Evolutionary conservation across 2,888 invertebrate genomes (phyloP), one percentile per base, ranked within the genome.

Genomic region (Drosophila mettleri): DNA sequence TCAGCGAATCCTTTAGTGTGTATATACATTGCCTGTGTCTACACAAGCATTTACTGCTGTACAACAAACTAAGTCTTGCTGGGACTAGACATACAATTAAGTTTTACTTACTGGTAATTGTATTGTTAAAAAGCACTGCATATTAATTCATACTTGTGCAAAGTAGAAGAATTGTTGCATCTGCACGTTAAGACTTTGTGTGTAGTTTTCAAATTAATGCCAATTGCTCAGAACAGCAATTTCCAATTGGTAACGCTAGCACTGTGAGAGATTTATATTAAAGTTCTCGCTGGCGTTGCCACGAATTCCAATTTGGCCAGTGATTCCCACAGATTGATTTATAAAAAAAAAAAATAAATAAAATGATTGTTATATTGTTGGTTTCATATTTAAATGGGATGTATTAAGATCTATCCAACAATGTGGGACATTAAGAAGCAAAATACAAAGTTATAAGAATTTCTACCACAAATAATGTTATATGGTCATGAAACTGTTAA

Each of bases 191-290:
- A 69, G 48, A 74, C 66, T 72, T 75, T 86, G 75, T 53, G 68
- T 66, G 48, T 58, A 60, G 43, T 62, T 62, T 66, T 52, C 53
- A 73, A 76, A 66, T 59, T 57, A 46, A 59, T 54, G 58, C 38
- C 61, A 62, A 65, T 70, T 76, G 74, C 46, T 55, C 52, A 48
- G 31, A 14, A 27, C 18, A 69, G 70, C 62, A 78, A 78, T 77
- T 71, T 70, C 60, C 57, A 53, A 46, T 16, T 31, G 54, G 48
- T 43, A 2, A 9, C 62, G 58, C 59, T 59, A 54, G 68, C 71
- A 78, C 33, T 85, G 58, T 77, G 86, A 87, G 91, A 91, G 90
- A 90, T 91, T 91, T 91, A 91, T 91, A 91, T 91, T 91, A 91
- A 91, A 91, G 90, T 91, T 91, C 90, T 90, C 84, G 78, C 77